phyloP scores from a whole-genome alignment of 1,140 invertebrate genomes.

The Aphelinus certus region DNA sequence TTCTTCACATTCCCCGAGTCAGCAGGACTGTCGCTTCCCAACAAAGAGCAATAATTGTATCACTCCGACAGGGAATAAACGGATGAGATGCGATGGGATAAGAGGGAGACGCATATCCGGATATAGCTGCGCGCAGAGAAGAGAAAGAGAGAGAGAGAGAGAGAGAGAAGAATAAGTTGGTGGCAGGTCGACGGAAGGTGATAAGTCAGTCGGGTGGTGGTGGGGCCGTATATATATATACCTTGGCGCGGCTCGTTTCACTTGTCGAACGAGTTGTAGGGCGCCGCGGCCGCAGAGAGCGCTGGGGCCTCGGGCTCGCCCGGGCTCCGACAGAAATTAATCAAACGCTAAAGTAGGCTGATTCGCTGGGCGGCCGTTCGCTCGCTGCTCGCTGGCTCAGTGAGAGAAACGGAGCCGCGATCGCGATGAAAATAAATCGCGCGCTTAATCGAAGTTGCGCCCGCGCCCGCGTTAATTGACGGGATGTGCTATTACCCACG shows the following conservation, averaged over 20 bases:
- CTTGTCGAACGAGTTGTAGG: slow-evolving; percentile 54
- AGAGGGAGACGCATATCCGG: neutral
- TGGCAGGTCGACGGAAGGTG: slow-evolving; percentile 35
- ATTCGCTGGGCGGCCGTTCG: neutral
- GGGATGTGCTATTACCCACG: slow-evolving; percentile 7
- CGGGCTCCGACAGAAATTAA: slow-evolving; percentile 37
- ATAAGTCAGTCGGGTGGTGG: slow-evolving; percentile 33
- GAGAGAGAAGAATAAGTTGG: slow-evolving; percentile 45
- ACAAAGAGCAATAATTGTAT: too few species aligned
- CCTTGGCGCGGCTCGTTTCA: slow-evolving; percentile 41
- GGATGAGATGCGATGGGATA: too few species aligned
- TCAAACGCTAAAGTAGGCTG: slow-evolving; percentile 38
- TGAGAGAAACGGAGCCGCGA: slow-evolving; percentile 1
- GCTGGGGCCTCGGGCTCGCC: slow-evolving; percentile 19
- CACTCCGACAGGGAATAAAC: too few species aligned
- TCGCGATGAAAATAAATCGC: slow-evolving; percentile 28
- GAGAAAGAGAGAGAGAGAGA: slow-evolving; percentile 27
- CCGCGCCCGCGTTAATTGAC: slow-evolving; percentile 14
- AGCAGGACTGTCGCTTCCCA: too few species aligned
- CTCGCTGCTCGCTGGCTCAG: neutral
- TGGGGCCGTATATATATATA: slow-evolving; percentile 3
- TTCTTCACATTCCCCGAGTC: too few species aligned
- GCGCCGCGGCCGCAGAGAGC: slow-evolving; percentile 17
- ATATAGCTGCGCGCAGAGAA: neutral
- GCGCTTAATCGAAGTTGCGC: slow-evolving; percentile 8